These are phyloP conservation scores for Anolis sagrei DNA, from an alignment of 2,113 vertebrate genomes.

Conservation along the genomic window DNA sequence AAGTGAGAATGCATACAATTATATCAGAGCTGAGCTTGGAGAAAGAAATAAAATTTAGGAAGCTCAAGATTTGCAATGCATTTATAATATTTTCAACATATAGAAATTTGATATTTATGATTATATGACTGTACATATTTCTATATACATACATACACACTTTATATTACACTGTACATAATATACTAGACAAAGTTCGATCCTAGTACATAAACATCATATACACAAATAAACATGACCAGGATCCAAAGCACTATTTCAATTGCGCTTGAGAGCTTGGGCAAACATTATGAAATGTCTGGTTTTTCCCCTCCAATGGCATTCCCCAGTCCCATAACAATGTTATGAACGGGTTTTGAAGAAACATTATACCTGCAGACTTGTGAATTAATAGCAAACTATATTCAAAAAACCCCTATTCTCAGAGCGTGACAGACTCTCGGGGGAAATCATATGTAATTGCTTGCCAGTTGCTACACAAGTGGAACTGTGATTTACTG, in stretches of 20 bases:
- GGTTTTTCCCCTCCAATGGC: too few species aligned
- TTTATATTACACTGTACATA: constrained; percentile 45
- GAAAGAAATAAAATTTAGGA: constrained; percentile 43
- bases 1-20: constrained; percentile 21
- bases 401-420: constrained; percentile 34
- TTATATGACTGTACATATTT: constrained; percentile 75
- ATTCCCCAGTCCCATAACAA: neutral
- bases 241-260: constrained; percentile 13
- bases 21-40: neutral
- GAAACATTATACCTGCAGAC: constrained; percentile 32
- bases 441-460: neutral
- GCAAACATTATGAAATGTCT: neutral
- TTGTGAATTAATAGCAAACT: constrained; percentile 1
- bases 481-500: neutral
- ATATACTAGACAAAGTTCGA: constrained; percentile 7
- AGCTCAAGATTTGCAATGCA: constrained; percentile 54
- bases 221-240: constrained; percentile 7
- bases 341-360: constrained; percentile 20
- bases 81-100: constrained; percentile 49
- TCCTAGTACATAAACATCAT: constrained; percentile 25
- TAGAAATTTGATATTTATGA: constrained; percentile 31
- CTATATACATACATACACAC: constrained; percentile 75
- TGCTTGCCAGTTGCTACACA: neutral
- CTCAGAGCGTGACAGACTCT: neutral
- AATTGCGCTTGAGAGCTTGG: neutral